phyloP scores from a whole-genome alignment of 1,140 invertebrate genomes.

The Palaemon carinicauda region DNA sequence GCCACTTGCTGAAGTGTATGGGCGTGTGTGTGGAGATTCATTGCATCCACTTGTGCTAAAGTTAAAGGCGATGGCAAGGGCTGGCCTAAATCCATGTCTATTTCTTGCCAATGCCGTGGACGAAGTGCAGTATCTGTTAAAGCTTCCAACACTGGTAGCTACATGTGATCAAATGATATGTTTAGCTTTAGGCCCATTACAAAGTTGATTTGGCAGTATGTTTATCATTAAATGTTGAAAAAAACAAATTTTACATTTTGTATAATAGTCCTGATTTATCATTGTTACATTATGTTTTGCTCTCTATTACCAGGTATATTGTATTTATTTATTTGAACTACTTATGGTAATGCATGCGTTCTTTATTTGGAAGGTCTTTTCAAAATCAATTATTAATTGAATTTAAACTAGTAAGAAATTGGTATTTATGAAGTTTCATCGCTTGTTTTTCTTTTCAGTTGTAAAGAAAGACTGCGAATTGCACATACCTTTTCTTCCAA shows the following conservation, averaged over 20 bases:
- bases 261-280: no score
- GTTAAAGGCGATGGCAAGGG: conserved; percentile 42
- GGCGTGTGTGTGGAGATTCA: conserved; percentile 37
- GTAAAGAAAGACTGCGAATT: not conserved
- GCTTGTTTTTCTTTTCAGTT: no score
- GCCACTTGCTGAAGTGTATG: conserved; percentile 51
- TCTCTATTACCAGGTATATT: no score
- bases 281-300: no score
- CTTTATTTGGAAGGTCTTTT: not conserved
- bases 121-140: conserved; percentile 49
- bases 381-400: not conserved
- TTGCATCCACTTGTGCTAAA: conserved; percentile 32
- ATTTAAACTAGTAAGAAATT: no score
- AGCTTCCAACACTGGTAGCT: conserved; percentile 53
- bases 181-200: no score
- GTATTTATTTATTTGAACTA: no score
- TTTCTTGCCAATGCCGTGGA: conserved; percentile 54
- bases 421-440: no score
- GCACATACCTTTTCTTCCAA: conserved; percentile 47
- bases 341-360: not conserved
- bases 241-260: no score
- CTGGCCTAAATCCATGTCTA: conserved; percentile 37
- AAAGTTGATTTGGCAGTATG: no score
- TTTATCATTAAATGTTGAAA: no score
- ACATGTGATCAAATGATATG: not conserved